These are phyloP conservation scores for Lepidonotus clava DNA, from an alignment of 2,888 invertebrate species.

Conservation along the genomic window DNA sequence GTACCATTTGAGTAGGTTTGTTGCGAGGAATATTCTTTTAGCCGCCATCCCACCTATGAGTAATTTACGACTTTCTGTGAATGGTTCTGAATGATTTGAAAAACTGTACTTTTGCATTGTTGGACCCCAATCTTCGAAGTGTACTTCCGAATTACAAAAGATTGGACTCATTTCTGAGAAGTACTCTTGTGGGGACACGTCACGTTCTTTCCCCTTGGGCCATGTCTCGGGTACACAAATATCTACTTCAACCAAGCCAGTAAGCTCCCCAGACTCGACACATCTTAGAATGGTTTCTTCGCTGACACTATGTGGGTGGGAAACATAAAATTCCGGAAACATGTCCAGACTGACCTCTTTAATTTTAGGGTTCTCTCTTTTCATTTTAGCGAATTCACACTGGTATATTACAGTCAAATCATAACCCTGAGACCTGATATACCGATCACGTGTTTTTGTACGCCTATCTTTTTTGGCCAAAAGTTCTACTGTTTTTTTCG, in stretches of 20 bases:
- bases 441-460: background rate
- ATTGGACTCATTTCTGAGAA: conserved; percentile 48
- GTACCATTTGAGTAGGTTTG: conserved; percentile 58
- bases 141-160: conserved; percentile 34
- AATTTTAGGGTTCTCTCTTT: background rate
- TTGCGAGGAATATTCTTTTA: conserved; percentile 53
- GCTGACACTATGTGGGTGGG: background rate
- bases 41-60: conserved; percentile 54
- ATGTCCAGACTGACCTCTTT: background rate
- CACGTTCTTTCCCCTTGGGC: background rate
- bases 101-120: conserved; percentile 32
- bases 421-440: background rate
- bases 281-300: background rate
- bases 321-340: background rate
- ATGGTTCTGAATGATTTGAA: background rate
- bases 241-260: background rate
- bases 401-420: background rate
- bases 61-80: background rate
- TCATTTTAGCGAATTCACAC: background rate
- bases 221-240: background rate
- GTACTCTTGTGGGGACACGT: background rate
- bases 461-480: background rate
- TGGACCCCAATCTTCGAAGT: background rate
- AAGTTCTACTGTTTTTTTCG: background rate
- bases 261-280: background rate